phyloP scores from a whole-genome alignment of 2,797 vertebrate species.

The Diglossa cyanea region DNA sequence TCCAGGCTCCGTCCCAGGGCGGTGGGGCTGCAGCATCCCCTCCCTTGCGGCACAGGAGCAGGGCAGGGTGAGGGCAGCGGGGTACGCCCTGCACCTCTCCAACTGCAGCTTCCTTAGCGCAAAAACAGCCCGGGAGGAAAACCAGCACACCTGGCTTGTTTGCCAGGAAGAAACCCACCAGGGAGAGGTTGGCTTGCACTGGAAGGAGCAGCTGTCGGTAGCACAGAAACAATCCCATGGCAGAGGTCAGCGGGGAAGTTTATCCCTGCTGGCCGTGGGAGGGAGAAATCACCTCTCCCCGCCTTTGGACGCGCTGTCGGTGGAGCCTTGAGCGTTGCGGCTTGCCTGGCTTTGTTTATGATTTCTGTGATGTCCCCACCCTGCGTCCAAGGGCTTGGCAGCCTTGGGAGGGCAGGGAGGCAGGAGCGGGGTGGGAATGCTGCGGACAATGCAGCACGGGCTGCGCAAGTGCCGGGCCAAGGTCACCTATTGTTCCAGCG shows the following conservation, averaged over 20 bases:
- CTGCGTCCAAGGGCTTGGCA: conserved; percentile 37
- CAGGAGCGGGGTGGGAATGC: conserved; percentile 40
- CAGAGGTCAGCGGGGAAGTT: not conserved
- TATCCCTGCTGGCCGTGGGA: not conserved
- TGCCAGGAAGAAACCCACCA: not conserved
- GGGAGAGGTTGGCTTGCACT: not conserved
- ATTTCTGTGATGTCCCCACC: conserved; percentile 35
- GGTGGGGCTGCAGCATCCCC: not conserved
- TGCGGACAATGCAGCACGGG: conserved; percentile 47
- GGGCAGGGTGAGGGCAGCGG: not conserved
- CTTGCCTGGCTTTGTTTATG: conserved; percentile 23
- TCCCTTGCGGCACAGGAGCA: not conserved
- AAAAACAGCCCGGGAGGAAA: not conserved
- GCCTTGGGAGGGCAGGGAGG: conserved; percentile 1
- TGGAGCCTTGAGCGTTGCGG: not conserved
- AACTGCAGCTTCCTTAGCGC: accelerated
- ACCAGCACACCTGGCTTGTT: not conserved
- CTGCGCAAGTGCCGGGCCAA: conserved; percentile 47
- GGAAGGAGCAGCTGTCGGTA: not conserved
- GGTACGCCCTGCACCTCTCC: accelerated
- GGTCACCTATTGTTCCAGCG: conserved; percentile 70
- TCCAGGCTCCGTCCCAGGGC: not conserved
- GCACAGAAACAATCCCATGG: not conserved
- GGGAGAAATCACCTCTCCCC: not conserved
- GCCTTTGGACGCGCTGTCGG: not conserved